Evolutionary conservation across 2,888 invertebrate species (phyloP), one percentile per base, ranked within the genome.

Genomic region (Parnassius apollo): DNA sequence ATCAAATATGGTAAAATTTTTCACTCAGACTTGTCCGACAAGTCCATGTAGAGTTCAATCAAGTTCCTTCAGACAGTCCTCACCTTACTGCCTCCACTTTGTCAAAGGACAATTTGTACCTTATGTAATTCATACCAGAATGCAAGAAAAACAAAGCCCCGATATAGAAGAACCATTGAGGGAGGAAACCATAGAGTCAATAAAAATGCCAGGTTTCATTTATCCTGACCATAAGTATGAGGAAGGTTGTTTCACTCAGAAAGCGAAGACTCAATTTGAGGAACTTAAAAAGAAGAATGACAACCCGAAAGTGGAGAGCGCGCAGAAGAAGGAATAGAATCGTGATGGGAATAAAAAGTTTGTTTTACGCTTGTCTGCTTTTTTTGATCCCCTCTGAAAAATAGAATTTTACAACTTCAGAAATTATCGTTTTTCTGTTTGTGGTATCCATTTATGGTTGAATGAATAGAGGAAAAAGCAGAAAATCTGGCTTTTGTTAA

Each of bases 201-300:
- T 75, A 0, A 73, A 75, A 61, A 79, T 82, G 78, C 79, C 83
- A 56, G 81, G 78, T 0, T 76, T 80, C 8, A 67, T 77, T 0
- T 64, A 72, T 42, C 78, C 81, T 1, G 72, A 75, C 2, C 69
- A 66, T 1, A 61, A 65, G 11, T 74, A 75, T 9, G 81, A 80
- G 55, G 76, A 81, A 69, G 76, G 75, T 0, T 76, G 75, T 51
- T 76, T 80, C 54, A 74, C 76, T 1, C 73, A 80, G 57, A 74
- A 72, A 49, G 71, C 77, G 0, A 78, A 70, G 50, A 65, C 74
- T 18, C 71, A 83, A 65, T 51, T 81, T 1, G 75, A 79, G 44
- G 75, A 80, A 57, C 54, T 79, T 12, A 82, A 81, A 54, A 77
- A 73, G 59, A 78, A 72, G 44, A 44, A 70, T n/a, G 69, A 73